Evolutionary conservation across 1,140 invertebrate genomes (phyloP).

Genomic region (Cydia splendana): DNA sequence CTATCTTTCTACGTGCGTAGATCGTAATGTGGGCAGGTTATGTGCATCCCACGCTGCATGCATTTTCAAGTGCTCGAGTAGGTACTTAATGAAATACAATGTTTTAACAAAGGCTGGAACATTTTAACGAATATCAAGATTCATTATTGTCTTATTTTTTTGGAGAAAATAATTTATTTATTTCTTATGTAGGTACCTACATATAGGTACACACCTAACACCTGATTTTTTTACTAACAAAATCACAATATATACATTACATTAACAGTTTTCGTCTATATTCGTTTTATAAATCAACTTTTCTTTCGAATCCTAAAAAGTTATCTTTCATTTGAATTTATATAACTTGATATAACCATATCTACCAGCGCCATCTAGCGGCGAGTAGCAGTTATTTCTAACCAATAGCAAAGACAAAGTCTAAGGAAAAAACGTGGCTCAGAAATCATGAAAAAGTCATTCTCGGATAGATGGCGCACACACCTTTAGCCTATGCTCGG

Average conservation of each 20-base stretch:
- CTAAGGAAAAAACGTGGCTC: too few relatives aligned
- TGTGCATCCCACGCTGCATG: slow-evolving; percentile 14
- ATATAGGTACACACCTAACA: too few relatives aligned
- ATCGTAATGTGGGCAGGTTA: slow-evolving; percentile 20
- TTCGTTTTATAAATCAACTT: too few relatives aligned
- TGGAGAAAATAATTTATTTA: background rate
- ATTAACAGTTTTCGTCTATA: too few relatives aligned
- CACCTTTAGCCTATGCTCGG: too few relatives aligned
- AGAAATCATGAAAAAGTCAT: too few relatives aligned
- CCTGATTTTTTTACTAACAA: too few relatives aligned
- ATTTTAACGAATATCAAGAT: background rate
- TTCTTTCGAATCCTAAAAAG: too few relatives aligned
- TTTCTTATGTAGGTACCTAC: too few relatives aligned
- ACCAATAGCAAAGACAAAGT: too few relatives aligned
- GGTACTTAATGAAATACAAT: background rate
- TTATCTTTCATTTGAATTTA: background rate
- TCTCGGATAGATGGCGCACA: too few relatives aligned
- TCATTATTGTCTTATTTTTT: background rate
- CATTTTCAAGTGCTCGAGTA: background rate
- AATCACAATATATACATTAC: too few relatives aligned
- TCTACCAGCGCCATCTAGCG: slow-evolving; percentile 46
- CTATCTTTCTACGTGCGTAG: slow-evolving; percentile 35
- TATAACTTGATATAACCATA: background rate
- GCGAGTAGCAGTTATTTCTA: slow-evolving; percentile 42
- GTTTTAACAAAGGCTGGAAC: background rate